These are phyloP conservation scores for Samia ricini DNA, from an alignment of 1,140 invertebrate genomes.

Conservation along the genomic window DNA sequence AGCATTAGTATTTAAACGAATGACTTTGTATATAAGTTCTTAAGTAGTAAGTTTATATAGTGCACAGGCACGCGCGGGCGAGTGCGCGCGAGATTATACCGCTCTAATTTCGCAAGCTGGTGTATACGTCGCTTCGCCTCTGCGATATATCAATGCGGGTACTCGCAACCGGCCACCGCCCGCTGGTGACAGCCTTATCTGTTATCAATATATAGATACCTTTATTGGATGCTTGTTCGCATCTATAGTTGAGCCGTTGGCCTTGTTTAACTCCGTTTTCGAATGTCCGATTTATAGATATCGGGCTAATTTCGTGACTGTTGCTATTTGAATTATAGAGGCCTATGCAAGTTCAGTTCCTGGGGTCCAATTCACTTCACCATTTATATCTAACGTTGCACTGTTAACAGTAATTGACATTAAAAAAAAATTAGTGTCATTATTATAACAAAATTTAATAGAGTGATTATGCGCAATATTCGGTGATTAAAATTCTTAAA, in stretches of 20 bases:
- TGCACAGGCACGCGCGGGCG: conserved; percentile 15
- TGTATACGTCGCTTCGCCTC: conserved; percentile 51
- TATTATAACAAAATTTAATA: too few relatives aligned
- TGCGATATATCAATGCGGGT: conserved; percentile 58
- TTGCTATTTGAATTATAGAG: conserved; percentile 8
- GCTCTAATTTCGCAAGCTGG: conserved; percentile 69
- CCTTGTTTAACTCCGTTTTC: conserved; percentile 33
- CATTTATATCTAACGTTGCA: too few relatives aligned
- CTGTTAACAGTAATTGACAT: too few relatives aligned
- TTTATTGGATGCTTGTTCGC: conserved; percentile 41
- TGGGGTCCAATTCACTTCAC: too few relatives aligned
- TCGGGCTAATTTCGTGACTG: conserved; percentile 10
- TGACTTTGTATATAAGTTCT: too few relatives aligned
- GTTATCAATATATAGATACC: conserved; percentile 69
- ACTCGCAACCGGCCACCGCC: conserved; percentile 51
- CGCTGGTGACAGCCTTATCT: conserved; percentile 59
- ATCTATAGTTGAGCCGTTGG: conserved; percentile 47
- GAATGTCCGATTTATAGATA: conserved; percentile 10
- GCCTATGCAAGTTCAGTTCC: too few relatives aligned
- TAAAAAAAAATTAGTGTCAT: too few relatives aligned
- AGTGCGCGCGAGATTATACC: conserved; percentile 39
- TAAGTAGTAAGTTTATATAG: background rate
- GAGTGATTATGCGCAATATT: too few relatives aligned
- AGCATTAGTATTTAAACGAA: background rate
- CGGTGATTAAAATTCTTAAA: background rate